Evolutionary conservation across 2,113 vertebrate genomes (phyloP), one percentile per base, ranked within the genome.

Genomic region (Penelope pileata): DNA sequence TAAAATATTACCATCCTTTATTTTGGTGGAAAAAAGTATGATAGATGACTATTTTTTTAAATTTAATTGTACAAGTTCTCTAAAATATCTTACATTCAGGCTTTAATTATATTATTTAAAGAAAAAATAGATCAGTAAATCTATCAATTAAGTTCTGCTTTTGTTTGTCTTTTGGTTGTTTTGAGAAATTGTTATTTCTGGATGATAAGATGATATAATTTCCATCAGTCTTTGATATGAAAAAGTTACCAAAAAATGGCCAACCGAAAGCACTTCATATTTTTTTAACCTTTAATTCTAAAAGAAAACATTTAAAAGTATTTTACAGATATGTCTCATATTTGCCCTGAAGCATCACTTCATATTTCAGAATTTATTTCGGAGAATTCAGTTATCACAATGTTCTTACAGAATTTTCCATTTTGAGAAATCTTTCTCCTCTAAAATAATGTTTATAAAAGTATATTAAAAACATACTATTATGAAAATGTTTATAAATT

Each of bases 211-310:
- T 90, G 58, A 48, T 85, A 47, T 47, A 90, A 79, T n/a, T 85
- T 36, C 45, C 58, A 64, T 62, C 48, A 80, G 13, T 48, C 83
- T 91, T 88, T 66, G 42, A 66, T 50, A 86, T 32, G 40, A 80
- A 11, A 53, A 91, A 69, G 68, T 80, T 94, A 86, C 36, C 79
- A 60, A 95, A 91, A 51, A 91, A 32, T 70, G 76, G 43, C 67
- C 79, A 91, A 74, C 30, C 80, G 34, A 90, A 94, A 91, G 16
- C 26, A 67, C 24, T 86, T 88, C 32, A 43, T 16, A 38, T 23
- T 87, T 94, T 94, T 83, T 93, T 69, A 69, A 54, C n/a, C 79
- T 77, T 94, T 54, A 90, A n/a, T 91, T 90, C 79, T 80, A 45
- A 72, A 83, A 77, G 76, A 70, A 69, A 93, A 88, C 0, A 21